Evolutionary conservation across 1,140 invertebrate species (phyloP), one percentile per base, ranked within the genome.

Genomic region (Neodiprion virginianus): DNA sequence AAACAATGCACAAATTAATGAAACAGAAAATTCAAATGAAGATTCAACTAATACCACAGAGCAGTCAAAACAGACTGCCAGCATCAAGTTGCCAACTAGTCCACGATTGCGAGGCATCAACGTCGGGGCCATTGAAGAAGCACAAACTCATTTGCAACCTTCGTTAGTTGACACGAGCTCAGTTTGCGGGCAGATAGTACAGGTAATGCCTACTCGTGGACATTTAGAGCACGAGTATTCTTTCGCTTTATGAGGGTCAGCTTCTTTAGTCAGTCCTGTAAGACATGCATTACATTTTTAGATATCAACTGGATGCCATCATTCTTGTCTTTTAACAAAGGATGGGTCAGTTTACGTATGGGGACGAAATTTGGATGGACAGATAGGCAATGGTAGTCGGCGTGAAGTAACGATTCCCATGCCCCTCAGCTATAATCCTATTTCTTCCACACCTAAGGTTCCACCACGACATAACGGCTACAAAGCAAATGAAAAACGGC

Each of bases 351-450:
- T 94, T 3, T 94, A 92, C 79, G 90, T 90, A 1, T 95, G 93
- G 93, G 94, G 94, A 48, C 86, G 91, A 65, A 94, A 93, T 85
- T 82, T 92, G 17, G 93, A 94, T 81, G 93, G 92, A 14, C 94
- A 94, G 84, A 84, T 94, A 73, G 94, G 94, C n/a, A 91, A 91
- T 75, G 90, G 91, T 61, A 88, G 86, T 9, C 85, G 90, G 76
- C 89, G 90, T 74, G 89, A 90, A 78, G 81, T 90, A 4, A 21
- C 77, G 11, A 84, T 86, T 72, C 89, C 90, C 11, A 86, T 87
- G 8, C 85, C 84, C 7, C 77, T 86, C 14, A 76, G 77, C 48
- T 74, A 79, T 28, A 80, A 82, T 69, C 73, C 80, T 5, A 75
- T 74, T 7, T 81, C 83, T 8, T 76, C 86, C 17, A 75, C 82